A percentile compares a stretch with the other conserved stretches of the same genome.
These are phyloP conservation scores for Pagrus major DNA, from an alignment of 2,113 vertebrate genomes.

Conservation along the genomic window DNA sequence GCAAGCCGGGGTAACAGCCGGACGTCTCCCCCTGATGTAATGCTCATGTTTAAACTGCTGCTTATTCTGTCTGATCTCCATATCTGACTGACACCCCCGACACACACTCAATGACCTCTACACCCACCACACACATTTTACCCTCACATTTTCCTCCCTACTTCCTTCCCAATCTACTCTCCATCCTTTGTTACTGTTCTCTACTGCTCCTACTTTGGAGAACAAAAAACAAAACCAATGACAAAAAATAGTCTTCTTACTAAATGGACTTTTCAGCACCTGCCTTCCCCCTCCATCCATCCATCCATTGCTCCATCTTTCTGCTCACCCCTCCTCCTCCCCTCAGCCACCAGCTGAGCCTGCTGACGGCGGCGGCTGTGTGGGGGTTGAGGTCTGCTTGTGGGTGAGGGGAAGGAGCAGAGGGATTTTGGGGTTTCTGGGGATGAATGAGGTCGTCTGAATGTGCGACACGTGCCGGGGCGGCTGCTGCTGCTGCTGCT, in stretches of 20 bases:
- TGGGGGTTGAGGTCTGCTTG: conserved; percentile 68
- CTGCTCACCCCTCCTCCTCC: conserved; percentile 27
- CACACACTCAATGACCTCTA: conserved; percentile 28
- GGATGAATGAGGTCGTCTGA: conserved; percentile 79
- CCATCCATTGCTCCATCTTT: conserved; percentile 33
- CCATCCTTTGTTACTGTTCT: neutral
- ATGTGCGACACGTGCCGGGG: conserved; percentile 76
- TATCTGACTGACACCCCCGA: conserved; percentile 83
- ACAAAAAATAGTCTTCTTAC: conserved; percentile 20
- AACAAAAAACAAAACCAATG: conserved; percentile 8
- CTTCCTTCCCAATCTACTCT: neutral
- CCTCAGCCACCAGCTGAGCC: conserved; percentile 71
- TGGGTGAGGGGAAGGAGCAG: conserved; percentile 59
- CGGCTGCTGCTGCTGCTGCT: conserved; percentile 70
- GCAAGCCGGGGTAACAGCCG: conserved; percentile 65
- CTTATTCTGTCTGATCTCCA: conserved; percentile 87
- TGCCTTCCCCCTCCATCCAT: conserved; percentile 26
- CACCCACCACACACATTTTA: conserved; percentile 24
- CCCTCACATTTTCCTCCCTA: neutral
- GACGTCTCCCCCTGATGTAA: conserved; percentile 70
- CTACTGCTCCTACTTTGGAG: conserved; percentile 1
- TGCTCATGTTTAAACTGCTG: conserved; percentile 76
- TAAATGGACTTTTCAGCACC: conserved; percentile 42
- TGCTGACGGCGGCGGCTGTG: conserved; percentile 58
- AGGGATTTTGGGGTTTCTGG: conserved; percentile 65